A percentile compares a stretch with the other conserved stretches of the same genome.
Conservation (phyloP, 2,797 vertebrate species). For the Megaceryle alcyon region DNA sequence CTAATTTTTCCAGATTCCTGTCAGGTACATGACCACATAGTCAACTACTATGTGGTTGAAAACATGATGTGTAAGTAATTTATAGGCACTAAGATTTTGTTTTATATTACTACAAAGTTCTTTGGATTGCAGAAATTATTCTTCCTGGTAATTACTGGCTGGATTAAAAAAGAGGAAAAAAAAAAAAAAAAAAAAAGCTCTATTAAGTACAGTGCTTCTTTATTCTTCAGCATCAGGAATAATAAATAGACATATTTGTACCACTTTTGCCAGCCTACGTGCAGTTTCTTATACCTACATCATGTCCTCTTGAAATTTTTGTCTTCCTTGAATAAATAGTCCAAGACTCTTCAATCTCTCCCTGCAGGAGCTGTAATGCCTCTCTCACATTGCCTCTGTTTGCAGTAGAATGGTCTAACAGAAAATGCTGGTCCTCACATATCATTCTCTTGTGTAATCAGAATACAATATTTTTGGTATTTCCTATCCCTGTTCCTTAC, state of each 20-base stretch:
- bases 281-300: background rate
- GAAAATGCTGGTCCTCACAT: background rate
- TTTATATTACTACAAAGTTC: background rate
- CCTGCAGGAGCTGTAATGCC: background rate
- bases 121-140: background rate
- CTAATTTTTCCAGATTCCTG: background rate
- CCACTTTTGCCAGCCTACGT: background rate
- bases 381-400: background rate
- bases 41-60: background rate
- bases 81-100: background rate
- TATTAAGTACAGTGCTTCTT: background rate
- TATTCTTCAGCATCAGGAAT: background rate
- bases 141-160: background rate
- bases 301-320: background rate
- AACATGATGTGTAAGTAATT: background rate
- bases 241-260: background rate
- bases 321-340: background rate
- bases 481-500: background rate
- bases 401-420: background rate
- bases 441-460: background rate
- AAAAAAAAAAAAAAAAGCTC: background rate
- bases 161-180: background rate
- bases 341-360: background rate
- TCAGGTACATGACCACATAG: background rate
- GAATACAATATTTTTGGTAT: background rate